Conservation (phyloP, 2,113 vertebrate genomes). For the Alosa alosa region DNA sequence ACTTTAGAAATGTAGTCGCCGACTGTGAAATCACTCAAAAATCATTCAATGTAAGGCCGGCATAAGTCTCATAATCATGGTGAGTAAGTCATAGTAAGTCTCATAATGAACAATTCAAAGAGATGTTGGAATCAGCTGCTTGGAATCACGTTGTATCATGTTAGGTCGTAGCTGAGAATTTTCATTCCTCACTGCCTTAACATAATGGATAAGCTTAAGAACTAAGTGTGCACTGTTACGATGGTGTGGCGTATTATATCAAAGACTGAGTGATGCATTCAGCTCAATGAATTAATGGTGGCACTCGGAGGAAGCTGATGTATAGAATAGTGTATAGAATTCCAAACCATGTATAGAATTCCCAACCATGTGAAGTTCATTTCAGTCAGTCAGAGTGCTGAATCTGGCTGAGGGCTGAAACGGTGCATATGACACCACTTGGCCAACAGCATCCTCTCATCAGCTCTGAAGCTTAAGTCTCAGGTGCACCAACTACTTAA, state of each 20-base stretch:
- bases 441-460: background rate
- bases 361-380: background rate
- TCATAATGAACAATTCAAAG: background rate
- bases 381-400: background rate
- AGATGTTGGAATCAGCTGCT: background rate
- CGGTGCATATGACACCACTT: background rate
- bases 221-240: background rate
- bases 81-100: no score
- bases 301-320: background rate
- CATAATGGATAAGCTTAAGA: background rate
- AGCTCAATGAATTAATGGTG: background rate
- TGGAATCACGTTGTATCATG: background rate
- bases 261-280: background rate
- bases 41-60: background rate
- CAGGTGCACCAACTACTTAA: background rate
- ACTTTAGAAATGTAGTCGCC: no score
- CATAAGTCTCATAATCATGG: no score
- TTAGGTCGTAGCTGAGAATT: background rate
- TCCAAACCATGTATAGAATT: background rate
- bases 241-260: background rate
- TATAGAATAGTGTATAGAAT: background rate
- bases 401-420: background rate
- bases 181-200: background rate
- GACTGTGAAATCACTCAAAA: no score
- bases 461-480: background rate